Conservation (phyloP, 2,797 vertebrate genomes). For the Myotis planiceps region DNA sequence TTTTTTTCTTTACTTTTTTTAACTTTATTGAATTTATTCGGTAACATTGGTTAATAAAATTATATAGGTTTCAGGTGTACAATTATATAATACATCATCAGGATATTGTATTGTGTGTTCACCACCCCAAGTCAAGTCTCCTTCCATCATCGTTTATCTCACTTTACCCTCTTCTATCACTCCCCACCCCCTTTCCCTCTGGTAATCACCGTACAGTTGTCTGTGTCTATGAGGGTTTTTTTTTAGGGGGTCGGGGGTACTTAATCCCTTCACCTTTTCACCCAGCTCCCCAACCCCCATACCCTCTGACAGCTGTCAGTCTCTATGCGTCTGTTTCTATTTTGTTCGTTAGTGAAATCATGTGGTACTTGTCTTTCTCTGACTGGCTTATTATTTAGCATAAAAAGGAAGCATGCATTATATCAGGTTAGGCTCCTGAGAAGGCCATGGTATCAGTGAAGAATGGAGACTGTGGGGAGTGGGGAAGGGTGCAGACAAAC, state of each 20-base stretch:
- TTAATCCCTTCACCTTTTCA: background rate
- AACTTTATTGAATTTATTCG: background rate
- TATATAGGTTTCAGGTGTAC: background rate
- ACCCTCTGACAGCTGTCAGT: background rate
- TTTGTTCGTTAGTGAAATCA: background rate
- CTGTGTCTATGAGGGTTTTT: background rate
- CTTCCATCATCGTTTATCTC: background rate
- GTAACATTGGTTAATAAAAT: background rate
- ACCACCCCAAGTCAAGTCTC: background rate
- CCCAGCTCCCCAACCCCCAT: background rate
- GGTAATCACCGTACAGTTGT: background rate
- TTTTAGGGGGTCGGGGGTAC: background rate
- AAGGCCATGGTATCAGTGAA: background rate
- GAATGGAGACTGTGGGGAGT: too few species aligned
- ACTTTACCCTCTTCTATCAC: background rate
- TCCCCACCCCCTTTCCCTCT: background rate
- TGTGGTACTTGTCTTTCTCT: background rate
- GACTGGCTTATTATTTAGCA: background rate
- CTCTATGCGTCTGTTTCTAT: background rate
- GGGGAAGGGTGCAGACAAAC: background rate
- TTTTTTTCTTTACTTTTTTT: background rate
- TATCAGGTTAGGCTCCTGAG: background rate
- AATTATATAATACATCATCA: background rate
- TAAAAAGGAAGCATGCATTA: background rate
- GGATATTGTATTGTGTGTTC: background rate